phyloP scores from a whole-genome alignment of 2,797 vertebrate genomes.

The Premnoplex brunnescens region DNA sequence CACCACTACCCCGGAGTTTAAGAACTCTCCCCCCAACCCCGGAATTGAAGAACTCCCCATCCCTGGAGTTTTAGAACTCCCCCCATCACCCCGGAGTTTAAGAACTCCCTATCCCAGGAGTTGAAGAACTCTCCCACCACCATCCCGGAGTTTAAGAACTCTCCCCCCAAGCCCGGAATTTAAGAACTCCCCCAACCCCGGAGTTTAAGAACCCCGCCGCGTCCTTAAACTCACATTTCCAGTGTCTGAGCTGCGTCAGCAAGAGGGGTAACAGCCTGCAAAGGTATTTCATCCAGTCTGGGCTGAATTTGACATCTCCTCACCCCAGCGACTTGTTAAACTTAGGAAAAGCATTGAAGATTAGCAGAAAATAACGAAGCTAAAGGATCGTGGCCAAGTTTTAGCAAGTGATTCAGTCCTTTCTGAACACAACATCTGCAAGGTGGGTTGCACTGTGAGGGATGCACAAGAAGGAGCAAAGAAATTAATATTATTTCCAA shows the following conservation, averaged over 20 bases:
- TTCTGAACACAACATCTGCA: neutral
- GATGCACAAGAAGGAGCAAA: neutral
- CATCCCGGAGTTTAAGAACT: too few relatives aligned
- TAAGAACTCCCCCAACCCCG: too few relatives aligned
- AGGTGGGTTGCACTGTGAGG: neutral
- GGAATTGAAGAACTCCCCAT: too few relatives aligned
- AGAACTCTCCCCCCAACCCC: too few relatives aligned
- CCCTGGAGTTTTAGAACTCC: too few relatives aligned
- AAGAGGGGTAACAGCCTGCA: rapidly evolving
- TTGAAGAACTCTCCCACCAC: too few relatives aligned
- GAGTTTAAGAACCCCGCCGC: too few relatives aligned
- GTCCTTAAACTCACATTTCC: rapidly evolving
- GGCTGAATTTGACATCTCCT: neutral
- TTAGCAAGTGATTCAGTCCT: neutral
- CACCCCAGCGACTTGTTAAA: neutral
- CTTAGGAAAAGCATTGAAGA: neutral
- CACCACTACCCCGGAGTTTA: too few relatives aligned
- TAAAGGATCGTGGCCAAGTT: neutral
- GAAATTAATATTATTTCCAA: neutral
- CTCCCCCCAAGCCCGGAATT: neutral
- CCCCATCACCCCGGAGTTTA: too few relatives aligned
- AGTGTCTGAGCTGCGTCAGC: neutral
- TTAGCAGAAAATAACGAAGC: neutral
- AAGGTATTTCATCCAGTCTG: neutral
- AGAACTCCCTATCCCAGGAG: too few relatives aligned